Evolutionary conservation across 2,113 vertebrate species (phyloP), one percentile per base, ranked within the genome.

Genomic region (Eleginops maclovinus): DNA sequence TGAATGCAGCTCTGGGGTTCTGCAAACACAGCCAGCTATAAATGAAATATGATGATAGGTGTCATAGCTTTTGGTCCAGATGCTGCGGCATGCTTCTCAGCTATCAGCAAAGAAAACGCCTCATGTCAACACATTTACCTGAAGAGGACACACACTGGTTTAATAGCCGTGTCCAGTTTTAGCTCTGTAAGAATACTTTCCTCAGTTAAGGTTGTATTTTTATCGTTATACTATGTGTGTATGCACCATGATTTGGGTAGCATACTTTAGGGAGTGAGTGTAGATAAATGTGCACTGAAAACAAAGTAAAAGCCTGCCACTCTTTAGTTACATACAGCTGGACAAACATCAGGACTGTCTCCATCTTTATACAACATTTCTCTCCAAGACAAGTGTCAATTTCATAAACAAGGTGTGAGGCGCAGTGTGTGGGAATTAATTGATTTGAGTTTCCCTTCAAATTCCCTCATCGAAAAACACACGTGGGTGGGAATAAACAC

Each of bases 31-130:
- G 47, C 60, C 28, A 40, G 65, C 70, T 44, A 64, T 84, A 81
- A 75, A 84, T 89, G 59, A 85, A 89, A 84, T 88, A 75, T 31
- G 64, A 51, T 58, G 66, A 75, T 61, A 66, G 71, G 72, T 74
- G 82, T 78, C 73, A 14, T 11, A 67, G 69, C 36, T 75, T 74
- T 63, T 54, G 51, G 60, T 72, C 61, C 36, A 53, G 31, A 61
- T 16, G n/a, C 59, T 26, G 75, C 70, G n/a, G 44, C 68, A 44
- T 41, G 24, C 58, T 19, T 72, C 65, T 54, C 17, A 36, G 12
- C 21, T 60, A 55, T 71, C n/a, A n/a, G 43, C 7, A 53, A 75
- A 75, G 53, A 73, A 64, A 83, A 71, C 43, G 61, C 15, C 17
- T 61, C 21, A 36, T 67, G 63, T 67, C 64, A 79, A 71, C 70